Conservation (phyloP, 2,113 vertebrate genomes). For the Seriola quinqueradiata region DNA sequence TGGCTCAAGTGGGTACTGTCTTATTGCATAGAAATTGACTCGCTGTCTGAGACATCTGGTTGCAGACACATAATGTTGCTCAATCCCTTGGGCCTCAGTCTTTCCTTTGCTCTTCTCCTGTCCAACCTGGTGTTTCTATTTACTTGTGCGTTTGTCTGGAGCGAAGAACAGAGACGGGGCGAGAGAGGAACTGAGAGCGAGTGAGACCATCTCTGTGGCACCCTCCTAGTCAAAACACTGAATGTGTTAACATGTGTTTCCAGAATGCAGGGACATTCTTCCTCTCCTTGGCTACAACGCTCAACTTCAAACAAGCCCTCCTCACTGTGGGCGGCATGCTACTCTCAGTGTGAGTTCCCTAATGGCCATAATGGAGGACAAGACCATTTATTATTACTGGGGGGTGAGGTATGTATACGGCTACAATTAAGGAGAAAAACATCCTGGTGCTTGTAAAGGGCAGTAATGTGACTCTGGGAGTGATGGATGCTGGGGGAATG, state of each 20-base stretch:
- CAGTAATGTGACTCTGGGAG: constrained; percentile 81
- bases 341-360: constrained; percentile 78
- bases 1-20: constrained; percentile 51
- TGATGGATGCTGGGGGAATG: constrained; percentile 83
- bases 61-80: constrained; percentile 54
- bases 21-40: constrained; percentile 23
- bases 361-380: constrained; percentile 83
- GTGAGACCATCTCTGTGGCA: constrained; percentile 5
- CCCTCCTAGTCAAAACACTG: constrained; percentile 35
- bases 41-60: constrained; percentile 59
- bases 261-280: constrained; percentile 59
- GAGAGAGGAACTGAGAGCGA: constrained; percentile 6
- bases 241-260: constrained; percentile 67
- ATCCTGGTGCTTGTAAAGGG: constrained; percentile 81
- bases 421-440: constrained; percentile 86
- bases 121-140: constrained; percentile 47
- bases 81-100: constrained; percentile 39
- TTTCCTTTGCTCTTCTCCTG: constrained; percentile 32
- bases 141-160: constrained; percentile 35
- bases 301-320: constrained; percentile 67
- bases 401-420: constrained; percentile 74
- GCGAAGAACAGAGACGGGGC: not conserved
- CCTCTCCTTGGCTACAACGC: constrained; percentile 53
- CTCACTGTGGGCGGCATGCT: constrained; percentile 76
- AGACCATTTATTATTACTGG: constrained; percentile 82